A percentile compares a stretch with the other conserved stretches of the same genome.
These are phyloP conservation scores for Ellobius talpinus DNA, from an alignment of 2,113 vertebrate species.

Conservation along the genomic window DNA sequence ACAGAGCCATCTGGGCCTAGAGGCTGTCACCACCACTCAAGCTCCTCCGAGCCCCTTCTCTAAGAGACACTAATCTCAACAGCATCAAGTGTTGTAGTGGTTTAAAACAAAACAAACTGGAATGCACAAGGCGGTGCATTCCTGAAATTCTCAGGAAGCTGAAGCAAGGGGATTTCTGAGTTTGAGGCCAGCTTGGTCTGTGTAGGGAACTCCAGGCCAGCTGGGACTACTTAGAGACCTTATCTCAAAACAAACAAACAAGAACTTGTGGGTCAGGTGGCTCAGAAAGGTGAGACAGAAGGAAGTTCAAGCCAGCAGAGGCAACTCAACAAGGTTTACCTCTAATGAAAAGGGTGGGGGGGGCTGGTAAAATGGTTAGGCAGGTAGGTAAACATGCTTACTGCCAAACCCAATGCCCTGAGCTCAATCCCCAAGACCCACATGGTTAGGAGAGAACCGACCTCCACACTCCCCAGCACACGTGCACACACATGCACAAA, in stretches of 20 bases:
- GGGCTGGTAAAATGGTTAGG: no score
- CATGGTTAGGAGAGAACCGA: neutral
- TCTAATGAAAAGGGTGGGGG: neutral
- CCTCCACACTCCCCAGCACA: neutral
- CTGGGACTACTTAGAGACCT: neutral
- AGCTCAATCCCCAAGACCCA: neutral
- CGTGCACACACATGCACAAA: neutral
- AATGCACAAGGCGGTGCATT: no score
- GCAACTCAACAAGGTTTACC: neutral
- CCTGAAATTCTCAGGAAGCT: neutral
- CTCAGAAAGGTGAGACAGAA: neutral
- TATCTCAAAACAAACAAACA: neutral
- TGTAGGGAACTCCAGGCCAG: neutral
- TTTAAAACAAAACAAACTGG: neutral
- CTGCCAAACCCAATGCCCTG: neutral
- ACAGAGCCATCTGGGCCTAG: no score
- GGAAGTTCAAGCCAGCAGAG: no score
- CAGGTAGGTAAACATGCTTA: neutral
- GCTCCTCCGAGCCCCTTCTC: neutral
- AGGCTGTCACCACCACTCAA: no score
- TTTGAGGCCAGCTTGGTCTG: neutral
- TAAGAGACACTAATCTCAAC: neutral
- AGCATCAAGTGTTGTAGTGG: neutral
- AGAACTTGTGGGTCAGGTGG: neutral
- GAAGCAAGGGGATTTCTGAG: neutral